These are phyloP conservation scores for Drosophila serrata DNA, from an alignment of 1,140 invertebrate species.

Conservation along the genomic window DNA sequence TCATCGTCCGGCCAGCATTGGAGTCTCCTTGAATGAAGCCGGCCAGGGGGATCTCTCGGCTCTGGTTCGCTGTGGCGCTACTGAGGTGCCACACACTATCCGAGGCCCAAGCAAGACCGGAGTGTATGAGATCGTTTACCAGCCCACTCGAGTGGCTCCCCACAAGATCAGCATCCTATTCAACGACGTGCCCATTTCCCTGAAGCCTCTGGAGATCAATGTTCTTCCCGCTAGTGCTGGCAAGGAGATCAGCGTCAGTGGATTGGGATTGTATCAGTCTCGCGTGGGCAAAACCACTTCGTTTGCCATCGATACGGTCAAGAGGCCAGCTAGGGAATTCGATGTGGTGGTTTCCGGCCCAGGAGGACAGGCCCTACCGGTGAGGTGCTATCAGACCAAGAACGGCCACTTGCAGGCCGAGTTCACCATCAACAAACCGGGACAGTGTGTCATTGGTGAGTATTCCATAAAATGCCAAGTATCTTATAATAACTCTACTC, in stretches of 20 bases:
- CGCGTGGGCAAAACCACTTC: slow-evolving; percentile 92
- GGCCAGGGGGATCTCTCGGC: slow-evolving; percentile 94
- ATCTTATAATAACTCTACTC: not conserved
- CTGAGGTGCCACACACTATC: slow-evolving; percentile 92
- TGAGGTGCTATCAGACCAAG: slow-evolving; percentile 97
- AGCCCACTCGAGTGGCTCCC: slow-evolving; percentile 92
- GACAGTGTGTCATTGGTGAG: slow-evolving; percentile 89
- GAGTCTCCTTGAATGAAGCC: slow-evolving; percentile 90
- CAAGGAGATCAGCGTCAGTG: slow-evolving; percentile 88
- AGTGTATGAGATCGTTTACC: slow-evolving; percentile 93
- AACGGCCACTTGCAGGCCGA: slow-evolving; percentile 97
- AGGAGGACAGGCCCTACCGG: slow-evolving; percentile 95
- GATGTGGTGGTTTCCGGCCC: slow-evolving; percentile 96
- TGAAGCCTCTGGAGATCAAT: slow-evolving; percentile 86
- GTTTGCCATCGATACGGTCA: slow-evolving; percentile 95
- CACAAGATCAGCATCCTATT: slow-evolving; percentile 93
- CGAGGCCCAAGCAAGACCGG: slow-evolving; percentile 89
- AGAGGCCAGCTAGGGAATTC: slow-evolving; percentile 94
- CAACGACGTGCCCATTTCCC: slow-evolving; percentile 90
- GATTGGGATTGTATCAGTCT: slow-evolving; percentile 93
- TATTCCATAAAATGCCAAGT: not conserved
- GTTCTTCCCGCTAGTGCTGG: slow-evolving; percentile 88
- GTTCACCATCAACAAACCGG: slow-evolving; percentile 93
- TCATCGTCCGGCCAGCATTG: slow-evolving; percentile 91
- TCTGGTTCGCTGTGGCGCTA: slow-evolving; percentile 91